Percentiles rank a stretch among this genome's conserved stretches.
Conservation (phyloP, 2,113 vertebrate species). For the Podarcis cretensis region DNA sequence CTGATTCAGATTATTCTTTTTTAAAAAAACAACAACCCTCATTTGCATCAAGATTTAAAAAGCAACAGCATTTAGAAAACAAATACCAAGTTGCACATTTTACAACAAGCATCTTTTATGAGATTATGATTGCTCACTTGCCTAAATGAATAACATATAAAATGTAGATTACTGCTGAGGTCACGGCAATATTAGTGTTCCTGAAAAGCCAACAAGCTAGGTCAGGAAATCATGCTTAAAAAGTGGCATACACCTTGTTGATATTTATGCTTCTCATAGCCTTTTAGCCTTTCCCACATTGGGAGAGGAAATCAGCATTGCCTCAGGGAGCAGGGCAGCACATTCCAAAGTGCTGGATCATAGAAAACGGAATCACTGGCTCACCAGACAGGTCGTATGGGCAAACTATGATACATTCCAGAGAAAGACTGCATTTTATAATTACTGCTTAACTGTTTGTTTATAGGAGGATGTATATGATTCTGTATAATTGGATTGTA, state of each 20-base stretch:
- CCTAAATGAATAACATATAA: not conserved
- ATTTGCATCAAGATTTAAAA: not conserved
- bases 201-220: not conserved
- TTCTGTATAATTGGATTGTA: not conserved
- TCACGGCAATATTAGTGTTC: not conserved
- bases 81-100: not conserved
- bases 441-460: slow-evolving; percentile 8
- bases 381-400: not conserved
- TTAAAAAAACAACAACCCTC: not conserved
- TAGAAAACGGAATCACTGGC: not conserved
- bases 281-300: slow-evolving; percentile 14
- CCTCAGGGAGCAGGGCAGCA: slow-evolving; percentile 3
- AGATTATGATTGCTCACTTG: not conserved
- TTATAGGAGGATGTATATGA: not conserved
- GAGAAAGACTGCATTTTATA: slow-evolving; percentile 23
- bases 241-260: slow-evolving; percentile 19
- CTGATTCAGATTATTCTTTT: not conserved
- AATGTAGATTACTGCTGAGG: not conserved
- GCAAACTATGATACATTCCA: not conserved
- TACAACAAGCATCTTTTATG: slow-evolving; percentile 6
- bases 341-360: slow-evolving; percentile 21
- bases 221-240: slow-evolving; percentile 25
- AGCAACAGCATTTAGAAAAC: not conserved
- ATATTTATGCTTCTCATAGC: slow-evolving; percentile 14
- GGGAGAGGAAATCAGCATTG: not conserved